These are phyloP conservation scores for Cephus nigrinus DNA, from an alignment of 2,888 invertebrate species.

Conservation along the genomic window DNA sequence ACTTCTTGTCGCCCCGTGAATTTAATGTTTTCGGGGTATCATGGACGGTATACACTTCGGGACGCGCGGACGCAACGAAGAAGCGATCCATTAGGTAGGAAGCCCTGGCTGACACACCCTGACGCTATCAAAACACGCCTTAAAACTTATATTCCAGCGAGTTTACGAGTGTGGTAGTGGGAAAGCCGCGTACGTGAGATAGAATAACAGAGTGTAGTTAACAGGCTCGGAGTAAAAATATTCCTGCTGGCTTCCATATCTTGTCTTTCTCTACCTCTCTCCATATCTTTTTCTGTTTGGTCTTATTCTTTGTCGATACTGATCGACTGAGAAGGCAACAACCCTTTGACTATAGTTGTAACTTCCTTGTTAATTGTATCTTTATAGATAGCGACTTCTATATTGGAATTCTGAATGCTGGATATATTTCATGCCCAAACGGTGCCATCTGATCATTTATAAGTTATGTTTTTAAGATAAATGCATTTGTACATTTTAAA, in stretches of 20 bases:
- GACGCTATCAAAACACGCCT: constrained; percentile 64
- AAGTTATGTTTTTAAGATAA: not conserved
- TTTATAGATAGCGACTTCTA: not conserved
- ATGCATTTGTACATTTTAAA: not conserved
- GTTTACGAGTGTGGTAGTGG: constrained; percentile 40
- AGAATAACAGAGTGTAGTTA: constrained; percentile 61
- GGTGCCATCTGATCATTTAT: not conserved
- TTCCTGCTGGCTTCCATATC: constrained; percentile 49
- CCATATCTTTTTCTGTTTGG: not conserved
- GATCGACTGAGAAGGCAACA: not conserved
- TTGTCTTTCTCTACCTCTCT: constrained; percentile 3
- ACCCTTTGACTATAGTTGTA: not conserved
- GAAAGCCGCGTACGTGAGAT: constrained; percentile 56
- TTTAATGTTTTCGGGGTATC: constrained; percentile 34
- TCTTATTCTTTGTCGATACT: not conserved
- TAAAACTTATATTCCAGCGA: constrained; percentile 61
- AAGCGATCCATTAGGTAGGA: constrained; percentile 63
- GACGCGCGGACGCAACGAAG: constrained; percentile 38
- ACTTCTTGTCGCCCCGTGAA: not conserved
- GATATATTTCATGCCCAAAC: not conserved
- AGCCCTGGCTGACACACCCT: constrained; percentile 59
- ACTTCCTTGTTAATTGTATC: not conserved
- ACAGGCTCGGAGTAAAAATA: constrained; percentile 59
- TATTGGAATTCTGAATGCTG: not conserved
- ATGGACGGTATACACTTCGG: constrained; percentile 39